These are phyloP conservation scores for Nebria salina DNA, from an alignment of 2,888 invertebrate species.

Conservation along the genomic window DNA sequence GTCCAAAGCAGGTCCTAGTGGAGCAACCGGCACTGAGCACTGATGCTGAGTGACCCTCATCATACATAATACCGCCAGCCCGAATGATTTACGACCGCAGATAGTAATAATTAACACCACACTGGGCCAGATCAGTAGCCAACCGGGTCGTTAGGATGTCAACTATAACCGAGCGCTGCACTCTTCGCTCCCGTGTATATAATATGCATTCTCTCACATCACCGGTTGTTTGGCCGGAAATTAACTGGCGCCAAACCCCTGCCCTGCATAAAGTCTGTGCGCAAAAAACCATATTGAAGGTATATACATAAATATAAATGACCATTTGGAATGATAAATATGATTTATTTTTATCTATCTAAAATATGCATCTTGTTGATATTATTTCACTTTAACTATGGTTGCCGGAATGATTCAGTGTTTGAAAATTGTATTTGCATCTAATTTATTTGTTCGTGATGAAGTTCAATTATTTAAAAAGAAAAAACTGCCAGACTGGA, in stretches of 20 bases:
- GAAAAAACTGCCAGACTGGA: not conserved
- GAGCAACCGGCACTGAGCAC: not conserved
- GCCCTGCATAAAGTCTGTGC: constrained; percentile 15
- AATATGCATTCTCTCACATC: not conserved
- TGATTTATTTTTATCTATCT: not conserved
- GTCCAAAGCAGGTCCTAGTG: not conserved
- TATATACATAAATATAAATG: not conserved
- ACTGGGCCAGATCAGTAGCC: constrained; percentile 46
- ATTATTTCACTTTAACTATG: not conserved
- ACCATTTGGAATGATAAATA: not conserved
- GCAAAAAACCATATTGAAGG: constrained; percentile 20
- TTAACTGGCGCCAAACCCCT: constrained; percentile 43
- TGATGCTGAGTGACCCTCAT: constrained; percentile 42
- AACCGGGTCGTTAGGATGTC: constrained; percentile 36
- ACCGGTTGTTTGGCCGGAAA: constrained; percentile 31
- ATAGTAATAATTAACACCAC: constrained; percentile 46
- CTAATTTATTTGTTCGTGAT: not conserved
- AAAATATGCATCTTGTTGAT: not conserved
- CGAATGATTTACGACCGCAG: constrained; percentile 45
- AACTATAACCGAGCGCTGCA: constrained; percentile 10
- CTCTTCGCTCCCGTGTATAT: not conserved
- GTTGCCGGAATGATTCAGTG: not conserved
- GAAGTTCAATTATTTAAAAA: not conserved
- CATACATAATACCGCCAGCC: constrained; percentile 44
- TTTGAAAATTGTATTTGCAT: not conserved